These are phyloP conservation scores for Geophilus truncorum DNA, from an alignment of 2,888 invertebrate genomes.

Conservation along the genomic window DNA sequence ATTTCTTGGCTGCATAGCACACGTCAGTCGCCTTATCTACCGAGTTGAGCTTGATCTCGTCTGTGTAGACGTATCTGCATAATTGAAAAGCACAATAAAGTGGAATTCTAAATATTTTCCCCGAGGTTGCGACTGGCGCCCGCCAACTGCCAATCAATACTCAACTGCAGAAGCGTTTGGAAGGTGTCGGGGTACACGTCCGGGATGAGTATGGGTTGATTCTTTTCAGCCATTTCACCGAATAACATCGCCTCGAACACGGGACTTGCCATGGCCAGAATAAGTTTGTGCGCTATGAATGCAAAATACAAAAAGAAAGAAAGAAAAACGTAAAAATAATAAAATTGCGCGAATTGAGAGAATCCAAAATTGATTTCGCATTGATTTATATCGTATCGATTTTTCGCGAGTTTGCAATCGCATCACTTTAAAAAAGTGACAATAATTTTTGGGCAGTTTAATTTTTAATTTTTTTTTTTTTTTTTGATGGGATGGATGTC, in stretches of 20 bases:
- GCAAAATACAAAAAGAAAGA: too few species aligned
- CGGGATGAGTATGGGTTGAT: constrained; percentile 65
- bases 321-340: too few species aligned
- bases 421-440: too few species aligned
- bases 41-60: constrained; percentile 69
- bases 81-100: not conserved
- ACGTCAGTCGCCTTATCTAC: constrained; percentile 82
- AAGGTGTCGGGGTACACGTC: constrained; percentile 84
- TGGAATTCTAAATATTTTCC: not conserved
- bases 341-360: too few species aligned
- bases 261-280: constrained; percentile 79
- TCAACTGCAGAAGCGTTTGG: constrained; percentile 67
- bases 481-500: too few species aligned
- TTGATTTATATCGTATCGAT: too few species aligned
- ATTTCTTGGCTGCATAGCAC: constrained; percentile 83
- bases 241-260: constrained; percentile 86
- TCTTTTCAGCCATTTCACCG: constrained; percentile 73
- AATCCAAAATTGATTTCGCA: too few species aligned
- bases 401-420: too few species aligned
- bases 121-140: not conserved
- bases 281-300: constrained; percentile 66
- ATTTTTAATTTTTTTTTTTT: too few species aligned
- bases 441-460: too few species aligned
- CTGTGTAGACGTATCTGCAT: constrained; percentile 71
- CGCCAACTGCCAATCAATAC: not conserved